Evolutionary conservation across 1,140 invertebrate genomes (phyloP), one percentile per base, ranked within the genome.

Genomic region (Tetragonula clypearis): DNA sequence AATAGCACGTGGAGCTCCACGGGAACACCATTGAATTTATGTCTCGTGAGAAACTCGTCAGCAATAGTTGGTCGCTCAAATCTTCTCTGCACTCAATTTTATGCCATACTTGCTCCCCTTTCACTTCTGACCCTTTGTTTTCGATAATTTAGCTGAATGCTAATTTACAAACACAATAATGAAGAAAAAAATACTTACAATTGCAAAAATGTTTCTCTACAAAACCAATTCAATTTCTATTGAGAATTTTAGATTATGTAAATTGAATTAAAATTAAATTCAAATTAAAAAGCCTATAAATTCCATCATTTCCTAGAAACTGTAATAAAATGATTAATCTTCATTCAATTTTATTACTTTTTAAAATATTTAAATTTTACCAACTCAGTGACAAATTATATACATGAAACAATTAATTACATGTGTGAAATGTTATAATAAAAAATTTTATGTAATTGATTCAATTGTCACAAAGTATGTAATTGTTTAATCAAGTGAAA

Each of bases 1-100:
- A 91, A 90, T 91, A 66, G 87, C 78, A 90, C 89, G 74, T 87
- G 83, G 75, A 83, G 85, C 69, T 75, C 82, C 72, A 41, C 69
- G 60, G 65, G 65, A 71, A 83, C 53, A 30, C 82, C 74, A 83
- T 83, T 83, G 53, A 83, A 78, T 71, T 41, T 76, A 62, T 56
- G 78, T 66, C 83, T 80, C 86, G 78, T 84, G 82, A 77, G 72
- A 66, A 53, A 78, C 62, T 81, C 56, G 49, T 55, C 21, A 12
- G 75, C 74, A 69, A 69, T 79, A 78, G 75, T 17, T 79, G 49
- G n/a, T n/a, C 75, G 74, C 35, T 66, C 23, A 49, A 71, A 78
- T 85, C 71, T 74, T 60, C 79, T 74, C 78, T 81, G 69, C 71
- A 15, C 84, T 73, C 65, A 55, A 83, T 83, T 83, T 83, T 83